phyloP scores from a whole-genome alignment of 2,113 vertebrate species.

The Tamias sibiricus region DNA sequence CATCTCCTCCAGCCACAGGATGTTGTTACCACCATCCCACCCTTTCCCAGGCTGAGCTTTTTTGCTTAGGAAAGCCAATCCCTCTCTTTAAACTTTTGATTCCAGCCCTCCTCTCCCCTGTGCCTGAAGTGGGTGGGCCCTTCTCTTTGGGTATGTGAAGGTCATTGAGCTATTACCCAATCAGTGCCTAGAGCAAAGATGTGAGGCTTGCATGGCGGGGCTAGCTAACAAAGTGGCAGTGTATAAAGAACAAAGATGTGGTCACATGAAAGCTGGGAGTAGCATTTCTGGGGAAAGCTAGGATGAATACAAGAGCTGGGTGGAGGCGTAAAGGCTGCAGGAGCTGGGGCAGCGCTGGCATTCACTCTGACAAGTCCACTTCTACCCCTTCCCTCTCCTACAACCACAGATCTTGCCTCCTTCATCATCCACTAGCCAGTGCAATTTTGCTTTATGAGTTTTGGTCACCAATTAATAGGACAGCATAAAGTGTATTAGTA shows the following conservation, averaged over 20 bases:
- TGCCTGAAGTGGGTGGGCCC: not conserved
- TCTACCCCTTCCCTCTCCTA: not conserved
- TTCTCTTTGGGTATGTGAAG: constrained; percentile 78
- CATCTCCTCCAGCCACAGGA: not conserved
- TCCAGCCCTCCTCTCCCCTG: constrained; percentile 60
- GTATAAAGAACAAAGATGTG: constrained; percentile 88
- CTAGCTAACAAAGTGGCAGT: constrained; percentile 88
- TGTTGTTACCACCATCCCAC: not conserved
- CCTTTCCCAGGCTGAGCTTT: not conserved
- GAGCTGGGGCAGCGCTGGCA: not conserved
- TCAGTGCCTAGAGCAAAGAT: constrained; percentile 80
- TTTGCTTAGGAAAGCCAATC: constrained; percentile 16
- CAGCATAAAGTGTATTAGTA: not conserved
- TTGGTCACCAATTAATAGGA: not conserved
- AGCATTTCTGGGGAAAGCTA: constrained; percentile 85
- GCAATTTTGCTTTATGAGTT: not conserved
- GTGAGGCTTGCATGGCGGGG: constrained; percentile 78
- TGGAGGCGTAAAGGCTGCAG: constrained; percentile 43
- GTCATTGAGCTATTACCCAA: constrained; percentile 80
- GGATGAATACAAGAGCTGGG: constrained; percentile 82
- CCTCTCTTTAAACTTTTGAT: constrained; percentile 64
- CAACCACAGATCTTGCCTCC: not conserved
- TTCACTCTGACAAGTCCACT: constrained; percentile 63
- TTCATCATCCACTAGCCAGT: not conserved
- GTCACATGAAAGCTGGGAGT: constrained; percentile 86